Evolutionary conservation across 2,888 invertebrate genomes (phyloP).

Genomic region (Calliphora vomitoria): DNA sequence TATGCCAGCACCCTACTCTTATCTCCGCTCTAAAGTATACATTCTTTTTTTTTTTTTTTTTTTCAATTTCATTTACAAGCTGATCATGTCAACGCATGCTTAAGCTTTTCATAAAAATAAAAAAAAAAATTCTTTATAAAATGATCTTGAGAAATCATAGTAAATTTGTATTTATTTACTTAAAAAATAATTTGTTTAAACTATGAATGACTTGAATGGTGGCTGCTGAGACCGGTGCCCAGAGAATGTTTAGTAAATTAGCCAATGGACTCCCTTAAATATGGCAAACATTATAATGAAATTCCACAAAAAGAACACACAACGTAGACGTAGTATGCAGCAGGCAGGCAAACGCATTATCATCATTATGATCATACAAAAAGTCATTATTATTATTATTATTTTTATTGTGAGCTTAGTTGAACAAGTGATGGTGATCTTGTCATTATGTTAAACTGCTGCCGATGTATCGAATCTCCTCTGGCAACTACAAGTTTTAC

Average conservation of each 20-base stretch:
- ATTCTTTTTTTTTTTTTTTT: neutral
- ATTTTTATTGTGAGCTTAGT: constrained; percentile 37
- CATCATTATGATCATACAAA: constrained; percentile 28
- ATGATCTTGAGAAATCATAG: constrained; percentile 67
- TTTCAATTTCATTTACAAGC: constrained; percentile 38
- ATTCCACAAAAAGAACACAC: constrained; percentile 51
- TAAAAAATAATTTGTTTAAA: constrained; percentile 62
- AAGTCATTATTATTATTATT: constrained; percentile 1
- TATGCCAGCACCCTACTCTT: constrained; percentile 9
- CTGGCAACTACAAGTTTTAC: neutral
- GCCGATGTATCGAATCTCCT: constrained; percentile 63
- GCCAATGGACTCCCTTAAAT: constrained; percentile 54
- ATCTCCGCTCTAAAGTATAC: constrained; percentile 8
- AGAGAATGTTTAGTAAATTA: constrained; percentile 56
- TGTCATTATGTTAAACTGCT: constrained; percentile 69
- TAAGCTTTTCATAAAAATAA: constrained; percentile 26
- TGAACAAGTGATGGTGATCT: constrained; percentile 64
- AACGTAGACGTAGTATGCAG: neutral
- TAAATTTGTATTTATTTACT: constrained; percentile 64
- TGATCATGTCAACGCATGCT: constrained; percentile 73
- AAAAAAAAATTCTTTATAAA: constrained; percentile 34
- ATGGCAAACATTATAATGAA: constrained; percentile 55
- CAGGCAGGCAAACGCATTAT: neutral
- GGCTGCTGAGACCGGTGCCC: neutral
- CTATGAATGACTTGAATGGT: constrained; percentile 61